These are phyloP conservation scores for Tupaia chinensis DNA, from an alignment of 2,113 vertebrate species.

Conservation along the genomic window DNA sequence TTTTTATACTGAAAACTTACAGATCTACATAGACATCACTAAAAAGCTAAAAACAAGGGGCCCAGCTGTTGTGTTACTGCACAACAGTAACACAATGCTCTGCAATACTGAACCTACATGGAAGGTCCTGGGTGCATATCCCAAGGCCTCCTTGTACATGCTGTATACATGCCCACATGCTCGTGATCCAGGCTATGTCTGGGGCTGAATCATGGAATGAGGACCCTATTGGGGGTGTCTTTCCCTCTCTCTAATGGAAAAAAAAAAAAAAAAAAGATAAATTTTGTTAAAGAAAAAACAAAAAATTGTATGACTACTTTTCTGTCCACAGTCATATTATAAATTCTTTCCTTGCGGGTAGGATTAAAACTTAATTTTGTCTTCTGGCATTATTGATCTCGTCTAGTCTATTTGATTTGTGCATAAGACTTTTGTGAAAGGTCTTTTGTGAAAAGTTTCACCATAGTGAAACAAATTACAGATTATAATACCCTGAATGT, in stretches of 20 bases:
- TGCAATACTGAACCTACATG: too few relatives aligned
- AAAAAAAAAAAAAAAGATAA: too few relatives aligned
- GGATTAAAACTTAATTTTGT: conserved; percentile 26
- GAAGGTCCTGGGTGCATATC: too few relatives aligned
- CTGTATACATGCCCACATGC: too few relatives aligned
- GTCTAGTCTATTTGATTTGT: conserved; percentile 19
- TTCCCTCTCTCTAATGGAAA: too few relatives aligned
- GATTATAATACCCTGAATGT: neutral
- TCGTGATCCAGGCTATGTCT: too few relatives aligned
- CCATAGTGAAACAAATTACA: conserved; percentile 17
- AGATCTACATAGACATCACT: neutral
- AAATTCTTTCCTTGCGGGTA: conserved; percentile 13
- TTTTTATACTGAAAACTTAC: conserved; percentile 20
- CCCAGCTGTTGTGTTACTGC: too few relatives aligned
- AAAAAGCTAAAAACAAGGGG: neutral
- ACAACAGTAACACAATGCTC: too few relatives aligned
- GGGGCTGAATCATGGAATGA: too few relatives aligned
- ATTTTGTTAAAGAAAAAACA: neutral
- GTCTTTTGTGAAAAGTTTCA: neutral
- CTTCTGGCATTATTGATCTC: neutral
- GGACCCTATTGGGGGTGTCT: too few relatives aligned
- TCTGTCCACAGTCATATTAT: neutral
- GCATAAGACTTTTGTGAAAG: neutral
- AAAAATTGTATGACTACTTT: neutral
- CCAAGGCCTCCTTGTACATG: too few relatives aligned